Evolutionary conservation across 2,113 vertebrate genomes (phyloP).

Genomic region (Pterophyllum scalare): DNA sequence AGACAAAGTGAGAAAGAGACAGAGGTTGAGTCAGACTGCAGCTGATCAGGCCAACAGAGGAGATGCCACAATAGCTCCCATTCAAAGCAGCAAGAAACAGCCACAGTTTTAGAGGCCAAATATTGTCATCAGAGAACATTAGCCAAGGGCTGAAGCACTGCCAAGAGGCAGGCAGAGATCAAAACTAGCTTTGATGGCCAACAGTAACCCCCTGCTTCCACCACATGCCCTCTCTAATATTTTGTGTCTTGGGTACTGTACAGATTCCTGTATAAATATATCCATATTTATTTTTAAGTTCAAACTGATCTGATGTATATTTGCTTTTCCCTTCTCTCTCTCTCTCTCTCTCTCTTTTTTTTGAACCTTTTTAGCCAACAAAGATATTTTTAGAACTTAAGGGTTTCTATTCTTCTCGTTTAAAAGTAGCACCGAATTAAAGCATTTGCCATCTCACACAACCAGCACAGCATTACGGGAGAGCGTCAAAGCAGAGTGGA

Average conservation of each 20-base stretch:
- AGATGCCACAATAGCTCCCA: conserved; percentile 74
- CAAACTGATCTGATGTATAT: neutral
- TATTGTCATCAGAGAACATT: conserved; percentile 74
- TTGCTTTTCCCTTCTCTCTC: neutral
- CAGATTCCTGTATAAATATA: conserved; percentile 49
- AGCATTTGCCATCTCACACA: neutral
- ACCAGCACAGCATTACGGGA: neutral
- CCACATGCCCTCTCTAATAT: conserved; percentile 38
- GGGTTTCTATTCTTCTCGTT: neutral
- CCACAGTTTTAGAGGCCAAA: conserved; percentile 68
- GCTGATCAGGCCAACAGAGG: conserved; percentile 68
- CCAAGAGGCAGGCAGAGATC: conserved; percentile 70
- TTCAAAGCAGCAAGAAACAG: conserved; percentile 70
- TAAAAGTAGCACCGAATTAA: neutral
- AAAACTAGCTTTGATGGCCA: conserved; percentile 69
- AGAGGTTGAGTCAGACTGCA: conserved; percentile 66
- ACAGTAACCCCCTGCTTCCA: conserved; percentile 56
- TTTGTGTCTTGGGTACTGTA: conserved; percentile 49
- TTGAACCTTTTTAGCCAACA: too few species aligned
- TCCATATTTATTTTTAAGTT: conserved; percentile 32
- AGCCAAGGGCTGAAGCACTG: conserved; percentile 63
- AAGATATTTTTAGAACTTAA: too few species aligned
- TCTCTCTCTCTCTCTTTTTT: too few species aligned
- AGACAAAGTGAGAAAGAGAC: conserved; percentile 27
- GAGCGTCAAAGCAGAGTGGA: neutral